Percentiles rank a stretch among this genome's conserved stretches.
Conservation (phyloP, 2,113 vertebrate genomes). For the Thryonomys swinderianus region DNA sequence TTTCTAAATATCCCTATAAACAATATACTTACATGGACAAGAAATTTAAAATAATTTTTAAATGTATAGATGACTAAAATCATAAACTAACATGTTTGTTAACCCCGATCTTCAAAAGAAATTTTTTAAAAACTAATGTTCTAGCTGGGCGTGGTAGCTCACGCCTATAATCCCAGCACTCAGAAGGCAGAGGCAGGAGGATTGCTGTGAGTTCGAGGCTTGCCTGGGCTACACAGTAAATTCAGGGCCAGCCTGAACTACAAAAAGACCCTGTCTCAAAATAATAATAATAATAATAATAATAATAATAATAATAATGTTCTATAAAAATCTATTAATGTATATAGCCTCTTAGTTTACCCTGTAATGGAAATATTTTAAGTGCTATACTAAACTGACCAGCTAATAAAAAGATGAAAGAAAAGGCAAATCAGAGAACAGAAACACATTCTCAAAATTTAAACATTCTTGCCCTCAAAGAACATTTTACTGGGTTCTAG, state of each 20-base stretch:
- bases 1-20: conserved; percentile 45
- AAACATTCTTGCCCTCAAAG: neutral
- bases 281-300: no score
- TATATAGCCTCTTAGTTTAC: neutral
- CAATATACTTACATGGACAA: neutral
- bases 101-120: neutral
- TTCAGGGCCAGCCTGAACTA: no score
- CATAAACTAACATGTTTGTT: neutral
- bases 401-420: neutral
- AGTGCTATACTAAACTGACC: neutral
- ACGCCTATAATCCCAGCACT: no score
- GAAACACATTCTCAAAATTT: conserved; percentile 27
- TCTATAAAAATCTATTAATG: neutral
- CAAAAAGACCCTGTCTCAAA: no score
- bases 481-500: neutral
- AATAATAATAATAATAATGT: no score
- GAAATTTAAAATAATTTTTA: conserved; percentile 28
- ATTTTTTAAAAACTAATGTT: conserved; percentile 31
- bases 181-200: no score
- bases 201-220: no score
- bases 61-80: conserved; percentile 3
- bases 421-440: neutral
- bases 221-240: no score
- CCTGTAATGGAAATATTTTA: conserved; percentile 9
- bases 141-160: no score